Evolutionary conservation across 1,140 invertebrate species (phyloP), one percentile per base, ranked within the genome.

Genomic region (Callitettix versicolor): DNA sequence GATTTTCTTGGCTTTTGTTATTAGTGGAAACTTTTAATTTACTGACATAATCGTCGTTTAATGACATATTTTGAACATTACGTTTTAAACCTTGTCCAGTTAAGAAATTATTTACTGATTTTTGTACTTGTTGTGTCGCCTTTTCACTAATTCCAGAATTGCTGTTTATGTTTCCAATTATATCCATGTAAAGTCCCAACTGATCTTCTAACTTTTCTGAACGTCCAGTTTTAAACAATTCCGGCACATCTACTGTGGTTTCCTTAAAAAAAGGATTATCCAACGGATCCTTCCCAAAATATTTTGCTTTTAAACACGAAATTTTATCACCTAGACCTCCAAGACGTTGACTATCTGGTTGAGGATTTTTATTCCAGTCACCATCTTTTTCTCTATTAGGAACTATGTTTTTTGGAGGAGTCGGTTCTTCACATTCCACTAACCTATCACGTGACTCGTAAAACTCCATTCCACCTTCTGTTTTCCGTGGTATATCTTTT

Each of bases 221-320:
- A 26, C 26, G 20, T 3, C 20, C n/a, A 2, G 26, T 30, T 7
- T 36, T 38, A n/a, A 44, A 34, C 3, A 49, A 15, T 38, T 55
- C 33, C 1, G 46, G 44, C 1, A 41, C 33, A 12, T 30, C 43
- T 20, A 55, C 46, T 1, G 46, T 40, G n/a, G 15, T 34, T 68
- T 86, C 83, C 49, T 74, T 67, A 65, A 87, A 87, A 57, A 87
- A 71, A 0, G 85, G 85, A 73, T 77, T 86, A 60, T 88, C 84
- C 48, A 86, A 67, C 2, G 84, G 85, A 67, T 85, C 76, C 42
- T 75, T 68, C 38, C 82, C 85, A 63, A 86, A 86, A 69, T 80
- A 86, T 70, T 83, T 84, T 3, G 69, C 69, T 68, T 82, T 84
- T 17, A 82, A 79, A 63, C 85, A 88, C 57, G 83, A 78, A n/a